Percentiles rank a stretch among this genome's conserved stretches.
These are phyloP conservation scores for Magallana gigas DNA, from an alignment of 1,140 invertebrate species.

Conservation along the genomic window DNA sequence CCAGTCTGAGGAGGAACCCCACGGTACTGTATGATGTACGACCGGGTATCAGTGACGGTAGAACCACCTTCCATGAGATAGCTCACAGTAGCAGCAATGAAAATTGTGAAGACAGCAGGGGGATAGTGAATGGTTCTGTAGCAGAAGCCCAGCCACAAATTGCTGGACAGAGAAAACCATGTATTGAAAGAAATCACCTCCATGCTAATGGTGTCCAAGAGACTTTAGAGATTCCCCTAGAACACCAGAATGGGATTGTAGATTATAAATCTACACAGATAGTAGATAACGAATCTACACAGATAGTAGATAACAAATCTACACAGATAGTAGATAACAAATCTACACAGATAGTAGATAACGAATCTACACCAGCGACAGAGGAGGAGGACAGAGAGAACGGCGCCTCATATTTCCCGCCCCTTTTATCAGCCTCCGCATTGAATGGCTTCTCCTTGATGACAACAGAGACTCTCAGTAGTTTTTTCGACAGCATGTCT, in stretches of 20 bases:
- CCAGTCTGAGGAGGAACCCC: background rate
- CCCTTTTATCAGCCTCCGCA: background rate
- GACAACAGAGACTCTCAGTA: constrained; percentile 13
- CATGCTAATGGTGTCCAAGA: no score
- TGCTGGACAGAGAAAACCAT: background rate
- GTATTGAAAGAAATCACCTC: no score
- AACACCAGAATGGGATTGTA: no score
- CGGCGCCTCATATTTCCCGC: background rate
- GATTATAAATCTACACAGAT: no score
- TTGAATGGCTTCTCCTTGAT: background rate
- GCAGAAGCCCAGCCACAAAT: background rate
- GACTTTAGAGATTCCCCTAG: no score
- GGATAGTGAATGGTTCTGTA: background rate
- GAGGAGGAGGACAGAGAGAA: background rate
- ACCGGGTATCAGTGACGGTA: background rate
- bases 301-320: background rate
- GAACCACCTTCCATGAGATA: background rate
- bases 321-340: background rate
- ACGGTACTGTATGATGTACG: background rate
- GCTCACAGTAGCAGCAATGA: background rate
- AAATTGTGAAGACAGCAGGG: background rate
- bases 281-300: background rate
- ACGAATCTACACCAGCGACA: background rate
- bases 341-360: background rate
- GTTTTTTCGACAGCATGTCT: background rate